Percentiles rank a stretch among this genome's conserved stretches.
These are phyloP conservation scores for Lamellibrachia columna DNA, from an alignment of 2,888 invertebrate species.

Conservation along the genomic window DNA sequence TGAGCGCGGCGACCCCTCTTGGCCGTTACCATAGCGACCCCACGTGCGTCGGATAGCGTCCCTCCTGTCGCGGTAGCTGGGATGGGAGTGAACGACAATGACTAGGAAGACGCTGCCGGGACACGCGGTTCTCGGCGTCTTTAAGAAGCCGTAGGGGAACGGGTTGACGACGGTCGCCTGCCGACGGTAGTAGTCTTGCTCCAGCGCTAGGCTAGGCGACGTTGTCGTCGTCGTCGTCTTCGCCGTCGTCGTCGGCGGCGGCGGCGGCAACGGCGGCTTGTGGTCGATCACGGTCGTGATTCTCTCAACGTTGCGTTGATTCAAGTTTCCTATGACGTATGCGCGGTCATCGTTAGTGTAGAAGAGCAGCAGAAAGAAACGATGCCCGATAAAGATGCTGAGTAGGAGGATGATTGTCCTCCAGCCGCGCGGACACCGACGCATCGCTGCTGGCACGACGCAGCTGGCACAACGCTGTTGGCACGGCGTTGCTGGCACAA, in stretches of 20 bases:
- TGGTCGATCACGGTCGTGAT: too few species aligned
- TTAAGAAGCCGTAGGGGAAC: slow-evolving; percentile 23
- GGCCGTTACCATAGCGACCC: slow-evolving; percentile 42
- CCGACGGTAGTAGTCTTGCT: not conserved
- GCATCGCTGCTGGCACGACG: not conserved
- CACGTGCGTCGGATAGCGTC: slow-evolving; percentile 54
- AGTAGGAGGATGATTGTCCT: not conserved
- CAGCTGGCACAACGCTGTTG: not conserved
- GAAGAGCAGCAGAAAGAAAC: not conserved
- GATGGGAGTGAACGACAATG: slow-evolving; percentile 64
- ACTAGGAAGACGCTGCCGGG: slow-evolving; percentile 30
- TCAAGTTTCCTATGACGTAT: not conserved
- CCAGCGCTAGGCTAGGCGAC: not conserved
- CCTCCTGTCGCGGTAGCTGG: slow-evolving; percentile 71
- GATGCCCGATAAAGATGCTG: slow-evolving; percentile 16
- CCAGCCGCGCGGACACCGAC: not conserved
- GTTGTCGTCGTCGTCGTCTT: slow-evolving; percentile 16
- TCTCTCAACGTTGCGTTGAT: not conserved
- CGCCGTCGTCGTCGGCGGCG: not conserved
- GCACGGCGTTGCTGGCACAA: not conserved
- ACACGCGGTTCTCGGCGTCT: slow-evolving; percentile 30
- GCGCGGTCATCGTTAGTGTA: not conserved
- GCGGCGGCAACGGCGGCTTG: not conserved
- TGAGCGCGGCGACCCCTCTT: not conserved
- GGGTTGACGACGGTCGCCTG: not conserved